phyloP scores from a whole-genome alignment of 2,888 invertebrate species.

The Archips xylosteana region DNA sequence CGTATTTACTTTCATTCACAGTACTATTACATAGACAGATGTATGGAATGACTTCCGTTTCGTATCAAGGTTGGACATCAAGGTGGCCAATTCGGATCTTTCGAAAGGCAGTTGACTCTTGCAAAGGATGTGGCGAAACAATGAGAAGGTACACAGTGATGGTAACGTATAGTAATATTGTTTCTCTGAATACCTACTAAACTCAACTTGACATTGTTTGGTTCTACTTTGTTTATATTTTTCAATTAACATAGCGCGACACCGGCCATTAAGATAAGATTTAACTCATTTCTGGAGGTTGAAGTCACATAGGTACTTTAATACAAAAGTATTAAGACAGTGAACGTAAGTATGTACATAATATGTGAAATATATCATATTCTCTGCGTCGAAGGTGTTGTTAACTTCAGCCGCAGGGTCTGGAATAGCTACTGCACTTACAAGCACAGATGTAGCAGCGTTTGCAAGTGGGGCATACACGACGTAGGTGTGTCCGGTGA shows the following conservation, averaged over 20 bases:
- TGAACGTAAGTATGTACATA: too few species aligned
- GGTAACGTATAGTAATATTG: too few species aligned
- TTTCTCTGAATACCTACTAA: too few species aligned
- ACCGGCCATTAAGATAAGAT: background rate
- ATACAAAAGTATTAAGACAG: too few species aligned
- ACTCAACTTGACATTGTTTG: too few species aligned
- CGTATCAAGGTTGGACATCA: slow-evolving; percentile 1
- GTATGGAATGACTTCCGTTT: slow-evolving; percentile 2
- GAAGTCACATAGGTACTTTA: too few species aligned
- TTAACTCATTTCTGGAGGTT: too few species aligned
- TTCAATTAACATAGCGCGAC: too few species aligned
- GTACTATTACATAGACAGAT: background rate
- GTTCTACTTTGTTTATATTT: too few species aligned
- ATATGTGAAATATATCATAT: too few species aligned
- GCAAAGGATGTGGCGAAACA: background rate
- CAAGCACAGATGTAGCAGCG: slow-evolving; percentile 97
- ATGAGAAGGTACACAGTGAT: background rate
- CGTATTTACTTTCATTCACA: background rate
- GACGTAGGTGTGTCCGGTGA: slow-evolving; percentile 97
- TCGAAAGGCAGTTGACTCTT: slow-evolving; percentile 4
- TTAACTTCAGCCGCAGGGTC: background rate
- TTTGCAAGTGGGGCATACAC: slow-evolving; percentile 98
- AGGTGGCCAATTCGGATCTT: slow-evolving; percentile 11
- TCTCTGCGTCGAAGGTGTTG: too few species aligned
- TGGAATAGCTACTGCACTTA: slow-evolving; percentile 72